Percentiles rank a stretch among this genome's conserved stretches.
phyloP scores from a whole-genome alignment of 2,113 vertebrate species.

The Bufo gargarizans region DNA sequence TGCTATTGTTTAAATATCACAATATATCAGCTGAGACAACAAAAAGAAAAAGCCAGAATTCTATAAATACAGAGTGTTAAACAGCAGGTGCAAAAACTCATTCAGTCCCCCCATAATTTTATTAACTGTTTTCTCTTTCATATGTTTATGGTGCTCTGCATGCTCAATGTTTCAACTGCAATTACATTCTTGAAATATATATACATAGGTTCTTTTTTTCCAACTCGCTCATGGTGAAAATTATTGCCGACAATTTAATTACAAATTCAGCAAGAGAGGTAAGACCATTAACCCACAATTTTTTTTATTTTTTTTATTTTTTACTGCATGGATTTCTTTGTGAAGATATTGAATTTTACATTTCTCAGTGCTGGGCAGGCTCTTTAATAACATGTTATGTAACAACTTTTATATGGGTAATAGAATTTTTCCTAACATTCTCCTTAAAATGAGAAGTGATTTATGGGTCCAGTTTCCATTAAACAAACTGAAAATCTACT shows the following conservation, averaged over 20 bases:
- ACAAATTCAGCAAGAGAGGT: background rate
- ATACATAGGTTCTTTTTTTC: background rate
- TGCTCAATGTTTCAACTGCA: background rate
- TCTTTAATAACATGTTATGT: slow-evolving; percentile 51
- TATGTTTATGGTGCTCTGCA: background rate
- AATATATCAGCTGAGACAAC: background rate
- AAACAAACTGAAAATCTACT: slow-evolving; percentile 66
- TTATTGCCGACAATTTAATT: slow-evolving; percentile 16
- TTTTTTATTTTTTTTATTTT: background rate
- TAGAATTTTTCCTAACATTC: slow-evolving; percentile 59
- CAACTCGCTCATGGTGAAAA: background rate
- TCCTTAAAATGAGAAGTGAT: slow-evolving; percentile 63
- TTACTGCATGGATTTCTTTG: slow-evolving; percentile 13
- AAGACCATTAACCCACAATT: slow-evolving; percentile 4
- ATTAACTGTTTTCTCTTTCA: background rate
- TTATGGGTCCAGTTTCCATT: slow-evolving; percentile 68
- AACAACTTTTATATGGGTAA: slow-evolving; percentile 53
- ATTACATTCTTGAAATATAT: background rate
- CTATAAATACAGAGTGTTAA: background rate
- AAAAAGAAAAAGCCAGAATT: background rate
- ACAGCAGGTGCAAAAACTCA: background rate
- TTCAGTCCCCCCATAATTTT: background rate
- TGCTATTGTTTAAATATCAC: background rate
- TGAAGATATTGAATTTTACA: slow-evolving; percentile 7
- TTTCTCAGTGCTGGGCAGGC: background rate